Conservation (phyloP, 2,888 invertebrate genomes). For the Idaea dimidiata region DNA sequence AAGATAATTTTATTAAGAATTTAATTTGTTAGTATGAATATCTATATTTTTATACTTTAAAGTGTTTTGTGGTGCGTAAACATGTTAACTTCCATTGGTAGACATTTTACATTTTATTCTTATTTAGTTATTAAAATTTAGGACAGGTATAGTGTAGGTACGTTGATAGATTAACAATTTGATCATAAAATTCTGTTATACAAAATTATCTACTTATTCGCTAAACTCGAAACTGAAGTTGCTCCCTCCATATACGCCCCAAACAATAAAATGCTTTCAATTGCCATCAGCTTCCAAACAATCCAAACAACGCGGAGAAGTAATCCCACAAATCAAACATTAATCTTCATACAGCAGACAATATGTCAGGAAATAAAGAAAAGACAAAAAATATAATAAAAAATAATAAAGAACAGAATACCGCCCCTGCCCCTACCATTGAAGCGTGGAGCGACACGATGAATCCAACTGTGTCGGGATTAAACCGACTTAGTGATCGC, state of each 20-base stretch:
- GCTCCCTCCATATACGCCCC: background rate
- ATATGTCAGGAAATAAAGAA: conserved; percentile 31
- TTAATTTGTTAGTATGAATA: too few relatives aligned
- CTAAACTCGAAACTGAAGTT: background rate
- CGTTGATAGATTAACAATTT: conserved; percentile 13
- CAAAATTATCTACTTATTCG: background rate
- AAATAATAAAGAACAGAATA: conserved; percentile 53
- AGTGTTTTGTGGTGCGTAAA: too few relatives aligned
- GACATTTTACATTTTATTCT: too few relatives aligned
- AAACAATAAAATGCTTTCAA: background rate
- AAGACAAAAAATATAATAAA: conserved; percentile 55
- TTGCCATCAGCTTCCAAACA: conserved; percentile 3
- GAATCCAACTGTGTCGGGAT: conserved; percentile 58
- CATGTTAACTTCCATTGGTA: too few relatives aligned
- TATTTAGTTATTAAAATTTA: too few relatives aligned
- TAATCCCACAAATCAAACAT: conserved; percentile 3
- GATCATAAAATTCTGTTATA: conserved; percentile 13
- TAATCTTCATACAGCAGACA: conserved; percentile 19
- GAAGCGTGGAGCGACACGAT: conserved; percentile 53
- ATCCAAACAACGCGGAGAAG: background rate
- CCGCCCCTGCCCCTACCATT: conserved; percentile 51
- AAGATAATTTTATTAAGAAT: too few relatives aligned
- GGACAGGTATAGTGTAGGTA: background rate
- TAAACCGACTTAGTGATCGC: conserved; percentile 43
- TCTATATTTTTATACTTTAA: too few relatives aligned